Base-by-base conservation (phyloP, 2,113 vertebrate genomes). In the Microtus montanus region DNA sequence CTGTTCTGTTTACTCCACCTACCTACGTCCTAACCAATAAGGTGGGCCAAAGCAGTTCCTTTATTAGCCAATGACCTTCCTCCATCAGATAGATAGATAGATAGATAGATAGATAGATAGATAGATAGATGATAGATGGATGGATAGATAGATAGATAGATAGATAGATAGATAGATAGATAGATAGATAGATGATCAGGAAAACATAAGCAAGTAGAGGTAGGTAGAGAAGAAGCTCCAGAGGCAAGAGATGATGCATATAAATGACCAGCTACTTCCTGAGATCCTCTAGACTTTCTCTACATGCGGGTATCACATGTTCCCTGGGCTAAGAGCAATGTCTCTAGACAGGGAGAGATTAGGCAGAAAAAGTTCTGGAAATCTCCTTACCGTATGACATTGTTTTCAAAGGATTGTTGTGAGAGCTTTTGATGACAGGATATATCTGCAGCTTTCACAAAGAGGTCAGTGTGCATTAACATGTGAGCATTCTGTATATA, bases 401-500 rank as follows among this genome's bases (percentile, higher is more conserved):
- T 80, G 5, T 26, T 71, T 73, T 73, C 20, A 38, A 30, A 38
- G 4, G 26, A 44, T 19, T 73, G 22, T 66, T 61, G 3, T 22
- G 54, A 61, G 71, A 28, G 2, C 24, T 63, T 63, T 91, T 19
- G 15, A 33, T 30, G 11, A 28, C n/a, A 41, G 63, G 71, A 15
- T 5, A 26, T 22, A 35, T 80, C 13, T 73, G 13, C 11, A 66
- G 1, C 9, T 14, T 20, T 1, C 58, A 15, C 10, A 79, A 4
- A 71, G 54, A 47, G 35, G 61, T 87, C 13, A 10, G 35, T 35
- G 52, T 26, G 8, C 10, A 14, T 26, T 52, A 5, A 68, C 4
- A 26, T 70, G 14, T 13, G 2, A 0, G 5, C 22, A 17, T 33
- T 15, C 0, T 9, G 28, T 63, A 35, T 14, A 9, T 28, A 41